Evolutionary conservation across 2,113 vertebrate species (phyloP).

Genomic region (Drymodes brunneopygia): DNA sequence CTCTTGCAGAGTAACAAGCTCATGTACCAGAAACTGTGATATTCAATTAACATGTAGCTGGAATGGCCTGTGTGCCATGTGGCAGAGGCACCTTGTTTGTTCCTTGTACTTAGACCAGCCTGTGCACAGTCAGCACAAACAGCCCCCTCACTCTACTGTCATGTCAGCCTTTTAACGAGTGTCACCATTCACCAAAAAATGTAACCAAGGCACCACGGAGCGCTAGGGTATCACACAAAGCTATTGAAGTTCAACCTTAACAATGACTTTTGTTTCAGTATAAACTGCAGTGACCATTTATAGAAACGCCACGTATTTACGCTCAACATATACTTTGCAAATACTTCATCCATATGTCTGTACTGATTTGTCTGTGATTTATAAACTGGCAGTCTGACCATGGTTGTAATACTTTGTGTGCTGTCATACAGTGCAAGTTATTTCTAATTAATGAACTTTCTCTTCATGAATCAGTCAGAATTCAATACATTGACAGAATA

Average conservation of each 20-base stretch:
- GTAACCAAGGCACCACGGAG: background rate
- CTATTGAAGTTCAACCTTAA: background rate
- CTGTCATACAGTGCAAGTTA: background rate
- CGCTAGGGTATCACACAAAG: background rate
- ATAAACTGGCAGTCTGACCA: background rate
- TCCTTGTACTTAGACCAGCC: background rate
- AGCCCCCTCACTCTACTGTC: background rate
- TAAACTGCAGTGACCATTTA: background rate
- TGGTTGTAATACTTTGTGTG: background rate
- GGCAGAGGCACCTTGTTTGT: background rate
- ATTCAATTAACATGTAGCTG: background rate
- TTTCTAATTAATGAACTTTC: background rate
- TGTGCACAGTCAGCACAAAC: background rate
- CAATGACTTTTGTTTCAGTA: background rate
- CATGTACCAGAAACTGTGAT: background rate
- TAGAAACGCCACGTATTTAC: background rate
- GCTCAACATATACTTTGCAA: background rate
- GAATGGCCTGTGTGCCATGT: background rate
- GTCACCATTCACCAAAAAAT: background rate
- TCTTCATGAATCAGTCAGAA: background rate
- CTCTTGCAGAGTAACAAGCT: background rate
- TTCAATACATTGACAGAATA: background rate
- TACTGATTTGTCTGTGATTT: background rate
- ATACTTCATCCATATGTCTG: background rate
- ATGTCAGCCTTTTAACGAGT: fast-evolving